These are phyloP conservation scores for Prionace glauca DNA, from an alignment of 2,797 vertebrate genomes.

Conservation along the genomic window DNA sequence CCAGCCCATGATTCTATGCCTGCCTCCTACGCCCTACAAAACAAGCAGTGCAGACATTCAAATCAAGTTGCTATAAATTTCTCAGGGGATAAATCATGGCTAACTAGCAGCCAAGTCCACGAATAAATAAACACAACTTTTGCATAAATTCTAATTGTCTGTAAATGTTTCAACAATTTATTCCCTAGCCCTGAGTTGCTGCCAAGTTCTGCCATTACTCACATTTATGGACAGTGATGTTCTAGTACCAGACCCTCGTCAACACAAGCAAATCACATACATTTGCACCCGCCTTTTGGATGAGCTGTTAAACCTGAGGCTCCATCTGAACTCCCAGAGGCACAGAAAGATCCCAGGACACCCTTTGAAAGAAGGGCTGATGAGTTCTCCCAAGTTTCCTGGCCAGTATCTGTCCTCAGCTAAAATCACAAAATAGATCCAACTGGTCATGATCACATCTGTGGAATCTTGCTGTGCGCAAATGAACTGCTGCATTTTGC, in stretches of 20 bases:
- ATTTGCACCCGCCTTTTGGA: not conserved
- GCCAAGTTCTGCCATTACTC: not conserved
- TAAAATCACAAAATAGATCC: not conserved
- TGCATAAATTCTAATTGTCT: not conserved
- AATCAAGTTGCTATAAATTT: not conserved
- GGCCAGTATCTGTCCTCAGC: not conserved
- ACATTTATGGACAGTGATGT: not conserved
- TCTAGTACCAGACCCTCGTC: not conserved
- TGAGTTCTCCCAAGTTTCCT: not conserved
- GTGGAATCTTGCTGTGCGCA: not conserved
- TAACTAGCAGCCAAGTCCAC: not conserved
- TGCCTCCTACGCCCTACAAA: not conserved
- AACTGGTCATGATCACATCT: not conserved
- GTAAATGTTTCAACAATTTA: not conserved
- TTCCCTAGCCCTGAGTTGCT: not conserved
- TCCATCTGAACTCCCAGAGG: not conserved
- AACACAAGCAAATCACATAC: not conserved
- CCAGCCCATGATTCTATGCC: not conserved
- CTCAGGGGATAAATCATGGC: not conserved
- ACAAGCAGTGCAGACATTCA: not conserved
- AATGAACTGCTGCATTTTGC: not conserved
- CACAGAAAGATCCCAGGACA: not conserved
- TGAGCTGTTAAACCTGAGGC: not conserved
- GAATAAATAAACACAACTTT: not conserved
- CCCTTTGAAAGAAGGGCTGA: not conserved